A percentile compares a stretch with the other conserved stretches of the same genome.
Evolutionary conservation across 1,140 invertebrate species (phyloP).

Genomic region (Harlomillsia oculata): DNA sequence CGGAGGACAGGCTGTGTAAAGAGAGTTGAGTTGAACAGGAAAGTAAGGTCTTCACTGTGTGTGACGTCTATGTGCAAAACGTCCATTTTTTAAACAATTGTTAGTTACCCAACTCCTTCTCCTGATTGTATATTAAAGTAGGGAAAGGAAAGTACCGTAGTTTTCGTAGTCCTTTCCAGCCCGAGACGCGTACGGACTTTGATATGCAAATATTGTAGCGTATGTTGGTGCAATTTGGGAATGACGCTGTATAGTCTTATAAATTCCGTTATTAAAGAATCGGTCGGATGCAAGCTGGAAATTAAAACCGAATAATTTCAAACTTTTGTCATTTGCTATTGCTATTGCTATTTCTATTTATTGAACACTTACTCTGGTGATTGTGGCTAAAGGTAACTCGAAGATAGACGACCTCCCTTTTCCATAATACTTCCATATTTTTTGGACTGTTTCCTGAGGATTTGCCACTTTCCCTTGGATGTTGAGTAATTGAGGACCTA

Average conservation of each 20-base stretch:
- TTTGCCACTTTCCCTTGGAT: slow-evolving; percentile 6
- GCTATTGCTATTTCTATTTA: background rate
- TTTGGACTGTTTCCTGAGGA: background rate
- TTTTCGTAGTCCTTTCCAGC: too few species aligned
- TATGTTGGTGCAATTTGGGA: slow-evolving; percentile 11
- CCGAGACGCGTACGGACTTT: slow-evolving; percentile 5
- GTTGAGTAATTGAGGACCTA: background rate
- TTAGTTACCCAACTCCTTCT: too few species aligned
- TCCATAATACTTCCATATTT: slow-evolving; percentile 2
- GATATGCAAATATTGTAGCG: slow-evolving; percentile 4
- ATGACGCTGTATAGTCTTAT: slow-evolving; percentile 8
- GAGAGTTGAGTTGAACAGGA: slow-evolving; percentile 13
- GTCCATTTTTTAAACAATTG: too few species aligned
- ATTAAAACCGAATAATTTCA: too few species aligned
- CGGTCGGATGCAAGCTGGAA: background rate
- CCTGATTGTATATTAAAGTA: too few species aligned
- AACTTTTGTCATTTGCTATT: too few species aligned
- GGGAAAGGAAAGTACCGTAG: too few species aligned
- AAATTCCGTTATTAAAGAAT: slow-evolving; percentile 5
- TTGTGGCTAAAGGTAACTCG: background rate
- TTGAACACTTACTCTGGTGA: background rate
- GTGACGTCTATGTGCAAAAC: too few species aligned
- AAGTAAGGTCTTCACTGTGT: background rate
- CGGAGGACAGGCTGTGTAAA: slow-evolving; percentile 4
- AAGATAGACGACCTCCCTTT: background rate